These are phyloP conservation scores for Neodontobutis hainanensis DNA, from an alignment of 2,113 vertebrate species.

Conservation along the genomic window DNA sequence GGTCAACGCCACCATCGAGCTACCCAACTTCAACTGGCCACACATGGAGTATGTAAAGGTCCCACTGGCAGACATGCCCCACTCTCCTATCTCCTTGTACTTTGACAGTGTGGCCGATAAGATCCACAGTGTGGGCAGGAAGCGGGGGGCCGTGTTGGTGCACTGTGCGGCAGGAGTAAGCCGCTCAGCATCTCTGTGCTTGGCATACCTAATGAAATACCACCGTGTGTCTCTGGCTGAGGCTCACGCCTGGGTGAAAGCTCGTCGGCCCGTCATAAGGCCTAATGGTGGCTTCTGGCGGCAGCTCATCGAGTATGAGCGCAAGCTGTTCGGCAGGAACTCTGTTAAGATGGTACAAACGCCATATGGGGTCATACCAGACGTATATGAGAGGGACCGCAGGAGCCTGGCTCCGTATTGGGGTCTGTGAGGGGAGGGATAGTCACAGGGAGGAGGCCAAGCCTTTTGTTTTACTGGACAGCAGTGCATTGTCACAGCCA, in stretches of 20 bases:
- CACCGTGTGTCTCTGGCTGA: constrained; percentile 91
- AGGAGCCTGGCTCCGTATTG: constrained; percentile 92
- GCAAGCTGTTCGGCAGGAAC: constrained; percentile 93
- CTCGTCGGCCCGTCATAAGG: constrained; percentile 90
- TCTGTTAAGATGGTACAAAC: constrained; percentile 98
- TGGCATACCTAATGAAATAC: constrained; percentile 98
- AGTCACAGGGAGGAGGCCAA: constrained; percentile 5
- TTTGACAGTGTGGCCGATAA: constrained; percentile 96
- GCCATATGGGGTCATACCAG: constrained; percentile 91
- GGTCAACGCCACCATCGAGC: constrained; percentile 95
- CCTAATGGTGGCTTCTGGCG: constrained; percentile 98
- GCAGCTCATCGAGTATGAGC: constrained; percentile 96
- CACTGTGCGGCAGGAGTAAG: constrained; percentile 96
- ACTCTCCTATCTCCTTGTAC: constrained; percentile 93
- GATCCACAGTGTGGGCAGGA: constrained; percentile 94
- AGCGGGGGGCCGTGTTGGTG: constrained; percentile 91
- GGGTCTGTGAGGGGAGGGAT: constrained; percentile 81
- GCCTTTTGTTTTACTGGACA: constrained; percentile 33
- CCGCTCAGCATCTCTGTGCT: constrained; percentile 93
- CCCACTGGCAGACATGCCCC: constrained; percentile 93
- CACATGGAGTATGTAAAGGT: constrained; percentile 97
- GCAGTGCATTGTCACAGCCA: constrained; percentile 34
- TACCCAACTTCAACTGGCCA: constrained; percentile 97
- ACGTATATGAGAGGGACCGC: constrained; percentile 92
- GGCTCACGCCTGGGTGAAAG: constrained; percentile 95